Base-by-base conservation (phyloP, 2,113 vertebrate species). In the Pachypanchax playfairii region DNA sequence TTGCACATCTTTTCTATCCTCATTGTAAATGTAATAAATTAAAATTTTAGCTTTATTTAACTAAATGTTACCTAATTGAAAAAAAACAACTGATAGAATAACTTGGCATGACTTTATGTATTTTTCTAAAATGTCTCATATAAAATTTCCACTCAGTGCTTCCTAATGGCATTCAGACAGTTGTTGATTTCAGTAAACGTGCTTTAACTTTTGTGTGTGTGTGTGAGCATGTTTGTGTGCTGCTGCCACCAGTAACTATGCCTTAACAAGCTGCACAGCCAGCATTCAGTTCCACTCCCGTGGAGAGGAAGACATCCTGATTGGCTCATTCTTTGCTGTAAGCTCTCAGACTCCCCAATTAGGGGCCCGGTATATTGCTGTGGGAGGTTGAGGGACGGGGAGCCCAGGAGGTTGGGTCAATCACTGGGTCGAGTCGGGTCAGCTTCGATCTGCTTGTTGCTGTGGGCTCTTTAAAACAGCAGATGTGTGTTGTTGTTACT, bases 251-350 rank as follows among this genome's bases (percentile, higher is more conserved):
- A 67, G 78, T 75, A 75, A 63, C 75, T 73, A 56, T 46, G 63
- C 67, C 62, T 65, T 87, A 87, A 86, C 83, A 86, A 86, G 87
- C 83, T 82, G 65, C 68, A 82, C 57, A 82, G 66, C 64, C 74
- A 68, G 83, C 54, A n/a, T 73, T 73, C 70, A 67, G 84, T 75
- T 86, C 73, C 83, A 79, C 75, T 80, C 80, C 80, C 20, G 76
- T 80, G 80, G 82, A 82, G 79, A 80, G 67, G 68, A 65, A 70
- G 58, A 60, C 73, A 65, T 82, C 70, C 77, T 82, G 76, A 82
- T 85, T 85, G 78, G 87, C 66, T 82, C 58, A 20, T 76, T 66
- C 68, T 64, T 57, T 48, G 65, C 48, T 43, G 55, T 44, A 58
- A 83, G 56, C 54, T 63, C 60, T 65, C 73, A 82, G 65, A 55